Evolutionary conservation across 1,140 invertebrate genomes (phyloP).

Genomic region (Nephila pilipes): DNA sequence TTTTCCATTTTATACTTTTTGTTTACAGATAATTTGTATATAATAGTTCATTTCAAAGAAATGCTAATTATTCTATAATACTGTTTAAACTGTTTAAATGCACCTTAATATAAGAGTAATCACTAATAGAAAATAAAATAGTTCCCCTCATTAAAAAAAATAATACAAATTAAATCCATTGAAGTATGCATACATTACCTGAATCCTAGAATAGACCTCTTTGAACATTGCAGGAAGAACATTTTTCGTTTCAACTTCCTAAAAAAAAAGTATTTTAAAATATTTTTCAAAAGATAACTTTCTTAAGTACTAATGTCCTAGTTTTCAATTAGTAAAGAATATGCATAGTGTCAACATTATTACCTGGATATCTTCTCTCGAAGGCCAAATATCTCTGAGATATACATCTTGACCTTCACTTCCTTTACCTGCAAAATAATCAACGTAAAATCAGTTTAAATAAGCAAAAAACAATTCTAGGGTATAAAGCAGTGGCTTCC

Average conservation of each 20-base stretch:
- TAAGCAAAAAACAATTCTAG: neutral
- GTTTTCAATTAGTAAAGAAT: too few relatives aligned
- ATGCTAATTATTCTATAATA: too few relatives aligned
- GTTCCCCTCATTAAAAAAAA: too few relatives aligned
- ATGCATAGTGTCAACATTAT: neutral
- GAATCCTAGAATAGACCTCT: conserved; percentile 94
- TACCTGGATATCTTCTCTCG: conserved; percentile 89
- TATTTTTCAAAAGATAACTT: too few relatives aligned
- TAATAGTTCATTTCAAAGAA: too few relatives aligned
- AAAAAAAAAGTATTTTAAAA: conserved; percentile 79
- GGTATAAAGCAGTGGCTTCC: neutral
- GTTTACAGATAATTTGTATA: too few relatives aligned
- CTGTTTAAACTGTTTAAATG: too few relatives aligned
- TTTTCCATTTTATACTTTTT: too few relatives aligned
- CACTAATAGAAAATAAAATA: too few relatives aligned
- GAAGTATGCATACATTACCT: conserved; percentile 43
- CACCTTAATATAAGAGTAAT: too few relatives aligned
- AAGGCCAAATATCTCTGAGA: conserved; percentile 97
- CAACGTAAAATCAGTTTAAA: neutral
- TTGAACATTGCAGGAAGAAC: conserved; percentile 99
- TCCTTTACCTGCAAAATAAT: conserved; percentile 84
- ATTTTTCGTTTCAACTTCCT: conserved; percentile 91
- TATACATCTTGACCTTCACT: conserved; percentile 89
- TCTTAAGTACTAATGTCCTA: too few relatives aligned
- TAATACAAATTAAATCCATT: too few relatives aligned